Base-by-base conservation (phyloP, 2,888 invertebrate genomes). In the Apamea sordens region DNA sequence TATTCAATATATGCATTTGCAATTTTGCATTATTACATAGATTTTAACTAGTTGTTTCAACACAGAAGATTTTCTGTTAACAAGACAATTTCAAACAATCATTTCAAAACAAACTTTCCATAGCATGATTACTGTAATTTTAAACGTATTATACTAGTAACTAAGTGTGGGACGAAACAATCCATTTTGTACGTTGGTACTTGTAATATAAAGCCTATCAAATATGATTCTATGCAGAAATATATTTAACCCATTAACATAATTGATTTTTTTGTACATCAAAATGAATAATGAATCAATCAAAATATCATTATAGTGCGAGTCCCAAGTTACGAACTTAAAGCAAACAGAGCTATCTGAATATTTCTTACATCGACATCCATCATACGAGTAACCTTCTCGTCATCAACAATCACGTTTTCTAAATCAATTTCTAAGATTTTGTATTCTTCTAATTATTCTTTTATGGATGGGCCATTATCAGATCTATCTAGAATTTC, bases 231-330 rank as follows among this genome's bases (percentile, higher is more conserved):
- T 91, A 91, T 82, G 72, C 79, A 88, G 79, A 79, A 82, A 77
- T 67, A 85, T 69, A 83, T 86, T 84, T 91, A 89, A 88, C 91
- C 91, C 91, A 93, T 94, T 92, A 92, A 82, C 89, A 89, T 94
- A 94, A 94, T 94, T 93, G 92, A 93, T 94, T 93, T 94, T 92
- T 92, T 91, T 91, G 89, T 92, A 90, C 91, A 90, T 92, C 91
- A 90, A 91, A 92, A 94, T 93, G 92, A 93, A 93, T 93, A 92
- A 93, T 92, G 93, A 92, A 93, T 94, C 93, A 92, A 95, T 95
- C 95, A 95, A 93, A 94, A 93, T 93, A 94, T 93, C 92, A 91
- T 94, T 94, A 92, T 84, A 77, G 68, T 84, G 24, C 21, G 68
- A 84, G 86, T 32, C 74, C 89, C 90, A 92, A 93, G 90, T 88